A percentile compares a stretch with the other conserved stretches of the same genome.
Evolutionary conservation across 2,797 vertebrate genomes (phyloP).

Genomic region (Anguilla marmorata): DNA sequence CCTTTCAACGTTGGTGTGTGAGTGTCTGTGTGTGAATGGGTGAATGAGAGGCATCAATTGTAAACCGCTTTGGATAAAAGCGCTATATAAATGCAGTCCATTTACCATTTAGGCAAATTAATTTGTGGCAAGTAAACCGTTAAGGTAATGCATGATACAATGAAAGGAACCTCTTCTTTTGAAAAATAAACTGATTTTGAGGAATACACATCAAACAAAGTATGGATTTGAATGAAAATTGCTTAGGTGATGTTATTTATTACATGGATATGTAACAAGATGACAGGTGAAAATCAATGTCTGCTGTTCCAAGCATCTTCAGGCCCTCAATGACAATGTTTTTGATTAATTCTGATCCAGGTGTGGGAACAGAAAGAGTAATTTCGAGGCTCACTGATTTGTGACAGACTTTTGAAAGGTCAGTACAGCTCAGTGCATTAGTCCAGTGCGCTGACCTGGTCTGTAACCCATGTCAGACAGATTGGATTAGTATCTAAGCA

Average conservation of each 20-base stretch:
- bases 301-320: conserved; percentile 41
- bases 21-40: no score
- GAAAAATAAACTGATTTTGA: not conserved
- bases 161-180: not conserved
- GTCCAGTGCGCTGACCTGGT: conserved; percentile 53
- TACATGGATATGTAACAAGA: conserved; percentile 36
- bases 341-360: conserved; percentile 39
- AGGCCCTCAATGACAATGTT: conserved; percentile 50
- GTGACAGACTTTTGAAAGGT: conserved; percentile 63
- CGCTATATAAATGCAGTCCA: no score
- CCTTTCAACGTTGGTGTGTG: no score
- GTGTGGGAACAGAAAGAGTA: conserved; percentile 54
- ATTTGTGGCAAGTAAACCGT: not conserved
- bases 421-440: conserved; percentile 46
- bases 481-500: conserved; percentile 2
- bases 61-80: no score
- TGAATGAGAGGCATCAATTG: no score
- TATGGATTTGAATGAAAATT: conserved; percentile 25
- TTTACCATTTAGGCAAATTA: not conserved
- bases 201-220: not conserved
- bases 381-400: conserved; percentile 65
- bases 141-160: not conserved
- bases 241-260: conserved; percentile 9
- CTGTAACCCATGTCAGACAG: conserved; percentile 34
- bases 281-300: conserved; percentile 54